Evolutionary conservation across 1,140 invertebrate genomes (phyloP).

Genomic region (Drosophila elegans): DNA sequence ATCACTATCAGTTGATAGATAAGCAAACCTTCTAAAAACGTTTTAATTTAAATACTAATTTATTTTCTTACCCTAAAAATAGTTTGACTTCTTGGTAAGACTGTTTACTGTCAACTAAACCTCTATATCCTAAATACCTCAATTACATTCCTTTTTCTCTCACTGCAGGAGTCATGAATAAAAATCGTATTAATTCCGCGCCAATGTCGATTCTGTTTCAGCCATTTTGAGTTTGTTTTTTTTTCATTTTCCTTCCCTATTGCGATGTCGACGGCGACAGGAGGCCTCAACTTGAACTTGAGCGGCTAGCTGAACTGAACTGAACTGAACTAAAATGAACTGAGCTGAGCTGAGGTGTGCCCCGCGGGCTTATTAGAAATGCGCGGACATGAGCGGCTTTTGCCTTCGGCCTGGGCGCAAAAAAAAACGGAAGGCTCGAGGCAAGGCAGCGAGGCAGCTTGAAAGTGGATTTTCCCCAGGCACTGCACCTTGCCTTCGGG

Average conservation of each 20-base stretch:
- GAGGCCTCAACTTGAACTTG: slow-evolving; percentile 78
- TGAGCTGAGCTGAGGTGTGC: slow-evolving; percentile 20
- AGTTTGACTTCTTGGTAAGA: too few species aligned
- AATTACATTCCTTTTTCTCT: background rate
- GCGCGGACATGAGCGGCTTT: slow-evolving; percentile 60
- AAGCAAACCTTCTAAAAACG: too few species aligned
- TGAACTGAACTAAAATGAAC: background rate
- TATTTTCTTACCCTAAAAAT: too few species aligned
- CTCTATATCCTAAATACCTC: too few species aligned
- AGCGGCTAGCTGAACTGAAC: slow-evolving; percentile 23
- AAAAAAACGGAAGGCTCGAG: slow-evolving; percentile 24
- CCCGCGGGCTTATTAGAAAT: slow-evolving; percentile 62
- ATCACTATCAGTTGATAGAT: too few species aligned
- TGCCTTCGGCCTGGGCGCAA: slow-evolving; percentile 4
- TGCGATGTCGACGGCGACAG: slow-evolving; percentile 20
- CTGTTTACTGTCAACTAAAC: too few species aligned
- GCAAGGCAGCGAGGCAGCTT: slow-evolving; percentile 11
- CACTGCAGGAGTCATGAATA: slow-evolving; percentile 68
- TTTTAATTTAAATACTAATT: too few species aligned
- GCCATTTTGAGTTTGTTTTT: slow-evolving; percentile 34
- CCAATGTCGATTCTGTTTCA: slow-evolving; percentile 60
- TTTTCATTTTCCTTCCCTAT: slow-evolving; percentile 8
- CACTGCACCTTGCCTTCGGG: slow-evolving; percentile 41
- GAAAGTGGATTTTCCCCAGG: slow-evolving; percentile 49
- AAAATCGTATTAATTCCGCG: slow-evolving; percentile 81